Conservation (phyloP, 2,797 vertebrate species). For the Yasuhikotakia modesta region DNA sequence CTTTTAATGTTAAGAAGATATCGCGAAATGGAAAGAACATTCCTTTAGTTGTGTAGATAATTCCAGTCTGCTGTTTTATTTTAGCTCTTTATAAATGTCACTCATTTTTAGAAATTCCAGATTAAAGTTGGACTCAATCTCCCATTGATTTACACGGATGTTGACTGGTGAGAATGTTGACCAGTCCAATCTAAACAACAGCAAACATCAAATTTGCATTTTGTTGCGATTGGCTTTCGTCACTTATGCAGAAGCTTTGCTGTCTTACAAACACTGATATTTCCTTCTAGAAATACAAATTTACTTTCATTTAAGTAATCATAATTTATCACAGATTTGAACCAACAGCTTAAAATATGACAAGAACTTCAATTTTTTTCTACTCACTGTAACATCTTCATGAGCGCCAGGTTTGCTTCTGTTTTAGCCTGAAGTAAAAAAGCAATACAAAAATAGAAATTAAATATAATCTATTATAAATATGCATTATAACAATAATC, state of each 20-base stretch:
- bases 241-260: background rate
- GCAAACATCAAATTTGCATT: no score
- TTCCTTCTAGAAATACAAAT: background rate
- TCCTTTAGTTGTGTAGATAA: background rate
- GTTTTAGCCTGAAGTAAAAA: conserved; percentile 1
- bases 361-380: background rate
- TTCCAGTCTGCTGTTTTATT: background rate
- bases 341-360: background rate
- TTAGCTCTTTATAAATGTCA: no score
- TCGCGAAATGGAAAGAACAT: background rate
- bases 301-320: background rate
- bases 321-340: background rate
- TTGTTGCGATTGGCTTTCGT: no score
- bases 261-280: background rate
- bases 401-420: background rate
- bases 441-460: background rate
- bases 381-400: conserved; percentile 7
- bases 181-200: no score
- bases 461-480: background rate
- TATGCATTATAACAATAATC: background rate
- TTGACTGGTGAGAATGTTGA: no score
- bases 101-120: no score
- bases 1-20: no score
- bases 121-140: no score
- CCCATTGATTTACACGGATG: no score